A percentile compares a stretch with the other conserved stretches of the same genome.
Evolutionary conservation across 2,113 vertebrate genomes (phyloP).

Genomic region (Phaethon lepturus): DNA sequence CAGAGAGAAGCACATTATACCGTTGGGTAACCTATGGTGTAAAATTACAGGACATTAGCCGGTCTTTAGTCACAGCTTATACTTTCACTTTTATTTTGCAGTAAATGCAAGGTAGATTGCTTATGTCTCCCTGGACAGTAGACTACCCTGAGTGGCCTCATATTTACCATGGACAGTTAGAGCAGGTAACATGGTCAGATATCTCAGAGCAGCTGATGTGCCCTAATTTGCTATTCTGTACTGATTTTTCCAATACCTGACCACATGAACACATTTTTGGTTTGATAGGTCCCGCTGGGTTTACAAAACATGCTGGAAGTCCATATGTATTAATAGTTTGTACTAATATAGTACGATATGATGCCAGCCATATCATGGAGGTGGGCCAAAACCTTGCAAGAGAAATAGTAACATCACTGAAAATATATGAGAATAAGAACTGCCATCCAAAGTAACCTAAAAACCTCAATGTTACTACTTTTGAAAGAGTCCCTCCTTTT

Average conservation of each 20-base stretch:
- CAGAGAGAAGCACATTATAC: neutral
- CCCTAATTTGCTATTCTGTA: neutral
- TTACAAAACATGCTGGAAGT: neutral
- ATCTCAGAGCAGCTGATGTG: neutral
- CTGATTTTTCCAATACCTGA: neutral
- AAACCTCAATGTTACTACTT: conserved; percentile 10
- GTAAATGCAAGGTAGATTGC: neutral
- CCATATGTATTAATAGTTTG: neutral
- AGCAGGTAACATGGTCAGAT: neutral
- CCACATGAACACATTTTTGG: neutral
- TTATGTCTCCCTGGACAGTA: neutral
- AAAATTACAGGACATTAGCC: neutral
- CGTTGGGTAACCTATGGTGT: fast-evolving
- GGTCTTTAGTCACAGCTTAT: neutral
- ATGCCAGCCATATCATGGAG: neutral
- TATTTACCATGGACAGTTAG: neutral
- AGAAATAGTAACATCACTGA: neutral
- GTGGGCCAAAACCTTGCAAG: neutral
- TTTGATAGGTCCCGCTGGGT: neutral
- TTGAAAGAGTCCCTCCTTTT: conserved; percentile 47
- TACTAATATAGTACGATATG: neutral
- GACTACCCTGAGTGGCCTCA: neutral
- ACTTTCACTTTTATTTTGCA: neutral
- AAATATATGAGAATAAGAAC: neutral
- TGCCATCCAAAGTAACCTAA: conserved; percentile 10